A percentile compares a stretch with the other conserved stretches of the same genome.
These are phyloP conservation scores for Drosophila kepulauana DNA, from an alignment of 1,140 invertebrate genomes.

Conservation along the genomic window DNA sequence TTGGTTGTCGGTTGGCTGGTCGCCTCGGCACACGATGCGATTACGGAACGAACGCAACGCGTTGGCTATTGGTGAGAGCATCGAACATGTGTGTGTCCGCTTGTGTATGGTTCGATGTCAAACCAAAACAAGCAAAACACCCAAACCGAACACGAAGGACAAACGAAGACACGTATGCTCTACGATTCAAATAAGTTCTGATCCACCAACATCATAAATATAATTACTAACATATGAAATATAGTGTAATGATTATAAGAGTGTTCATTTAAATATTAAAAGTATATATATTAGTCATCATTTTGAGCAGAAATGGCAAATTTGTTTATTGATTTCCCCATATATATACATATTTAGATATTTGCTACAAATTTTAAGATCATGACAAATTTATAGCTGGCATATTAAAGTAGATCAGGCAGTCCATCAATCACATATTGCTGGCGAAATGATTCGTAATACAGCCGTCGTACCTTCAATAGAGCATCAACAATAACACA, in stretches of 20 bases:
- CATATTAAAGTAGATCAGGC: slow-evolving; percentile 1
- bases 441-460: slow-evolving; percentile 41
- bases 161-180: slow-evolving; percentile 53
- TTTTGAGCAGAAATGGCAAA: background rate
- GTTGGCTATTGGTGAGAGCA: slow-evolving; percentile 51
- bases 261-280: no score
- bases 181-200: slow-evolving; percentile 51
- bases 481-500: slow-evolving; percentile 49
- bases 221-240: background rate
- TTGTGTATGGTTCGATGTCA: slow-evolving; percentile 56
- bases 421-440: slow-evolving; percentile 34
- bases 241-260: background rate
- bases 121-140: slow-evolving; percentile 56
- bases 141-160: slow-evolving; percentile 27
- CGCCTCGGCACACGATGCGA: slow-evolving; percentile 41
- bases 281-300: no score
- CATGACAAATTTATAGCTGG: background rate
- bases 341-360: background rate
- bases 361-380: background rate
- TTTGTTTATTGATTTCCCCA: background rate
- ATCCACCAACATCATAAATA: slow-evolving; percentile 12
- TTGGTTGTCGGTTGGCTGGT: slow-evolving; percentile 41
- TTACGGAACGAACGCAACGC: slow-evolving; percentile 49
- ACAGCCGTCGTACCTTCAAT: slow-evolving; percentile 3
- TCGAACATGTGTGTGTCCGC: slow-evolving; percentile 67